Conservation (phyloP, 2,888 invertebrate genomes). For the Pseudanteris insignis region DNA sequence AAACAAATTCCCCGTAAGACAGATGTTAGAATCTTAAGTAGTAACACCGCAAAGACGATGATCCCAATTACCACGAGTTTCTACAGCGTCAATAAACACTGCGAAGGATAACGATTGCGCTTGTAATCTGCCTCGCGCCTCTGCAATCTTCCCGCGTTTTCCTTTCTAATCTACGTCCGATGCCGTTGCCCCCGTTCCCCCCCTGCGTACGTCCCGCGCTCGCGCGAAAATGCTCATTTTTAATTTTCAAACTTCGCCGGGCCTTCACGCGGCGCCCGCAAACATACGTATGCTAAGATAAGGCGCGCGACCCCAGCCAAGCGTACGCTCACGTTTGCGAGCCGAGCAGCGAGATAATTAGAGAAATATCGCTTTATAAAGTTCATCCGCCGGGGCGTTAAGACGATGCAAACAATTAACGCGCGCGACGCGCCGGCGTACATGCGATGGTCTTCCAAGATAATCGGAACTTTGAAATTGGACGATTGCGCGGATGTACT, state of each 20-base stretch:
- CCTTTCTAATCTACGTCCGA: constrained; percentile 25
- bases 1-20: too few species aligned
- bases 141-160: constrained; percentile 36
- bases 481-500: constrained; percentile 40
- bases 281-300: constrained; percentile 31
- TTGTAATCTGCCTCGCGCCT: constrained; percentile 43
- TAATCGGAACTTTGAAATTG: constrained; percentile 60
- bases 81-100: constrained; percentile 50
- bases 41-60: constrained; percentile 23
- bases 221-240: constrained; percentile 39
- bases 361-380: constrained; percentile 65
- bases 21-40: too few species aligned
- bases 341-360: constrained; percentile 57
- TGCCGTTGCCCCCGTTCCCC: background rate
- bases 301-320: too few species aligned
- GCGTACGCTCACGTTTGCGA: background rate
- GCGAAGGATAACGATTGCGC: constrained; percentile 49
- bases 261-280: constrained; percentile 2
- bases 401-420: too few species aligned
- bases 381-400: constrained; percentile 52
- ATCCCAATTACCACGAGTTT: constrained; percentile 43
- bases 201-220: constrained; percentile 4
- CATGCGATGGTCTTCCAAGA: constrained; percentile 41
- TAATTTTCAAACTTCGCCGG: constrained; percentile 45
- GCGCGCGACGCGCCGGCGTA: too few species aligned